phyloP scores from a whole-genome alignment of 53 echinoderm and acorn worm genomes.

The Paracentrotus lividus region DNA sequence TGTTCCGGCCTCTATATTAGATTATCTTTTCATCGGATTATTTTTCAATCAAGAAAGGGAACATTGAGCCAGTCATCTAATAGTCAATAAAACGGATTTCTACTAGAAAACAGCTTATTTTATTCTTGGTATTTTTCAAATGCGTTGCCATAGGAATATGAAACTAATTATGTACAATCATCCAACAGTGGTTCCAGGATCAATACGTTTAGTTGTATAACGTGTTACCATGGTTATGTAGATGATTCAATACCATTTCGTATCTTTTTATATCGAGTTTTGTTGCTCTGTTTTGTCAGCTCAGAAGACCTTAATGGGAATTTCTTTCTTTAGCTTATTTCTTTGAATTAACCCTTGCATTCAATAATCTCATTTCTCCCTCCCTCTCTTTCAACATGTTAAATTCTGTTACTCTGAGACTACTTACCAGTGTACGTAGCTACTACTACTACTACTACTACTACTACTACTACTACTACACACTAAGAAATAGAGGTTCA shows the following conservation, averaged over 20 bases:
- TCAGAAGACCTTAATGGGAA: background rate
- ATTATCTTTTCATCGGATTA: background rate
- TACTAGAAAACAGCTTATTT: background rate
- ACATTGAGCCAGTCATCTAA: background rate
- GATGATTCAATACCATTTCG: background rate
- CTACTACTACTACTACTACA: constrained; percentile 24
- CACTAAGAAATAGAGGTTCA: no score
- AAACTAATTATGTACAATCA: background rate
- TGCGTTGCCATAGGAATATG: background rate
- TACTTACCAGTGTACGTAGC: background rate
- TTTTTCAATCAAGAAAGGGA: background rate
- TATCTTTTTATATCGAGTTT: background rate
- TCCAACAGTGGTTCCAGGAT: background rate
- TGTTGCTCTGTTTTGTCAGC: background rate
- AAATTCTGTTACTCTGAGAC: no score
- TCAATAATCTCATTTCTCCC: no score
- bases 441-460: constrained; percentile 40
- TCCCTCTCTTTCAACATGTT: background rate
- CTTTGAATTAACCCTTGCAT: no score
- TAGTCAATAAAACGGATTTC: background rate
- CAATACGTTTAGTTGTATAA: background rate
- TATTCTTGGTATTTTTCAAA: background rate
- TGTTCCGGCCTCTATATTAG: background rate
- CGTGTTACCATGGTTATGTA: background rate
- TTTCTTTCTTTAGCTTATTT: background rate